Base-by-base conservation (phyloP, 2,888 invertebrate species). In the Lasioglossum zephyrum region DNA sequence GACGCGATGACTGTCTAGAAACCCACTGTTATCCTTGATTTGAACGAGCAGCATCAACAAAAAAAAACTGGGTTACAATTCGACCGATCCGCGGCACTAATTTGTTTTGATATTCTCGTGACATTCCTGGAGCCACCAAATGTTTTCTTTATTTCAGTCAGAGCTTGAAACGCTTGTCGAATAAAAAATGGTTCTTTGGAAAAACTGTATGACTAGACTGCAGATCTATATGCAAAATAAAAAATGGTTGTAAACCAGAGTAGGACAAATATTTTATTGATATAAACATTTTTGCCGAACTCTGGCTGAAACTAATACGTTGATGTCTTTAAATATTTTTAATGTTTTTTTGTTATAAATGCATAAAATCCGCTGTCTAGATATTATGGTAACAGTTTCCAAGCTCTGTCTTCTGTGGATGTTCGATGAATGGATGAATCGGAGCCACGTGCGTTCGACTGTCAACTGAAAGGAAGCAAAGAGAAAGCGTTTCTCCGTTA, bases 1-100 rank as follows among this genome's bases (percentile, higher is more conserved):
- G 16, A 60, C 60, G 26, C 26, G 13, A 60, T 26, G 70, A 73
- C 36, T 75, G 49, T 79, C 75, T 79, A 86, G 31, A 36, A 36
- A 69, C 41, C 73, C 22, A 13, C 4, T 22, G 53, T 53, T 49
- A 18, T 49, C 49, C 49, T 49, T 47, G 47, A 1, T 47, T 47
- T 5, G 18, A 47, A 16, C 47, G 4, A 47, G 47, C 47, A 47
- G 18, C 47, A 5, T 5, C 36, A 36, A 36, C 36, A 36, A 36
- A 4, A 49, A 0, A 49, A 49, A 22, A 49, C 8, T 6, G 8
- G 8, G 22, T 18, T 18, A 49, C 49, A 16, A 49, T 49, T 22
- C 49, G 49, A 49, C 49, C 49, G 49, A 22, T 22, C 18, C 22
- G 49, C 8, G 22, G 6, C 22, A 49, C 22, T 49, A 49, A 49